Evolutionary conservation across 2,888 invertebrate genomes (phyloP), one percentile per base, ranked within the genome.

Genomic region (Elaeidobius kamerunicus): DNA sequence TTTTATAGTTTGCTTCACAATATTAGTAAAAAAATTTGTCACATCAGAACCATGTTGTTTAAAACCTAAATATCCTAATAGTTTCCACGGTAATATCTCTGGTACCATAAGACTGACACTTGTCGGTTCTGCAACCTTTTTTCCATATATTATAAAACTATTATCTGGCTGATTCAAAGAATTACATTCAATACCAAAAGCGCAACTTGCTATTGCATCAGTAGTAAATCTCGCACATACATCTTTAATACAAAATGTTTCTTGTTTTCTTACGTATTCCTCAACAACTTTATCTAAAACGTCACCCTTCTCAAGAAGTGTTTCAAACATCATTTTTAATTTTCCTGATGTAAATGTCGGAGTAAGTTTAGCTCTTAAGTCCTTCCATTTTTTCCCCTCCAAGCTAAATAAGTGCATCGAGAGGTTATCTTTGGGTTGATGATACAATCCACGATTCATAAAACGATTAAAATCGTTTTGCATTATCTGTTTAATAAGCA

Each of bases 131-230:
- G 35, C 4, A 5, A 17, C 35, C 35, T 19, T 34, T 18, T 5
- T 32, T 15, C 45, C 45, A 35, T 45, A 45, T 5, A 3, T 3
- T 34, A 5, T 41, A 65, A 80, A 80, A 52, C 76, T 75, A 0
- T 77, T 75, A 51, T 76, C 68, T 0, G 75, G 69, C 63, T 77
- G 73, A 40, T 73, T 71, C 44, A 80, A 74, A 23, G 77, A 75
- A 59, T 80, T 76, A 20, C 80, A 80, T 62, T 80, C 81, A 9
- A 78, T 79, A 42, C 78, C n/a, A n/a, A n/a, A n/a, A n/a, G n/a
- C n/a, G n/a, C n/a, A n/a, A n/a, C n/a, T n/a, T n/a, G n/a, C n/a
- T 75, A 36, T 75, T 76, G 80, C 76, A 60, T 80, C 80, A 72
- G 79, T 78, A 1, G 78, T 73, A 60, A 76, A 80, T 56, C 75